Evolutionary conservation across 2,797 vertebrate species (phyloP).

Genomic region (Chloroceryle inda): DNA sequence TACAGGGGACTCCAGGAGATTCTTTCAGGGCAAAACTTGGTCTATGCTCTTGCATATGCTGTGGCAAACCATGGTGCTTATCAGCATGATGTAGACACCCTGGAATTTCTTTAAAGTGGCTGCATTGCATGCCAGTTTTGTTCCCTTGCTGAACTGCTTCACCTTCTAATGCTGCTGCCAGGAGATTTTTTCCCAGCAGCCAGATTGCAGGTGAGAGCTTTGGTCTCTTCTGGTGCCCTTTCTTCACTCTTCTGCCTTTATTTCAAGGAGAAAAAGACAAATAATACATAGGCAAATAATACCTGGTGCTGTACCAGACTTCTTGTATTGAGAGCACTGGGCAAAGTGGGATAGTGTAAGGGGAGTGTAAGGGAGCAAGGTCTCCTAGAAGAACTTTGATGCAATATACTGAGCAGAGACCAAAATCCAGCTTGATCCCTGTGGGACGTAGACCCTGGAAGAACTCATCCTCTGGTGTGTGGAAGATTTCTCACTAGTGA

Average conservation of each 20-base stretch:
- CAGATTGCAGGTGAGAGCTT: background rate
- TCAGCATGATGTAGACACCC: background rate
- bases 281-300: background rate
- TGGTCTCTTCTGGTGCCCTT: background rate
- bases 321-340: background rate
- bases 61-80: background rate
- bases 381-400: background rate
- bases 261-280: background rate
- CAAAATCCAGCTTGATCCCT: background rate
- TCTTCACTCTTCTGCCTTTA: background rate
- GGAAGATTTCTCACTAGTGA: background rate
- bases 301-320: background rate
- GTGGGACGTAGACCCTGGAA: background rate
- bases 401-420: background rate
- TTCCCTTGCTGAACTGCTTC: background rate
- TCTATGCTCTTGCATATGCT: accelerated
- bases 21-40: background rate
- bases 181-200: background rate
- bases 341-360: background rate
- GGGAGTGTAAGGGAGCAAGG: background rate
- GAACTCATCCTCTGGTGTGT: background rate
- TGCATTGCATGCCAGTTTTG: accelerated
- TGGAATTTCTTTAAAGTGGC: background rate
- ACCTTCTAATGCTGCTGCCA: background rate
- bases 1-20: background rate